Evolutionary conservation across 2,113 vertebrate genomes (phyloP).

Genomic region (Hypocryptadius cinnamomeus): DNA sequence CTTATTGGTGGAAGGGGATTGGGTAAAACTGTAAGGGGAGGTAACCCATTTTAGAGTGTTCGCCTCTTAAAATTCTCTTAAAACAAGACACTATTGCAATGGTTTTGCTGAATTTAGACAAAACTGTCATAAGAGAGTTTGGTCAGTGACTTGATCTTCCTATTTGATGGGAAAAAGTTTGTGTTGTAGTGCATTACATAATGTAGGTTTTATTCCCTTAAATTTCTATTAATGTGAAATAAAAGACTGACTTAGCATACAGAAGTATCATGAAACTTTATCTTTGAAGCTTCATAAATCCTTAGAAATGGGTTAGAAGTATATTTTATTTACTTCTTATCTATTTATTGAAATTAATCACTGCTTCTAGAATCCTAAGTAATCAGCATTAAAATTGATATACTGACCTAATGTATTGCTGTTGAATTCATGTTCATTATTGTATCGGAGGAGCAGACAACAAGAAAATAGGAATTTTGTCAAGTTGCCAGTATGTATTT

Average conservation of each 20-base stretch:
- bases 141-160: neutral
- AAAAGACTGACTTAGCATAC: neutral
- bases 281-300: neutral
- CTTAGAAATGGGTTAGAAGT: neutral
- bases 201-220: neutral
- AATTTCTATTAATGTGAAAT: neutral
- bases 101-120: neutral
- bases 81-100: neutral
- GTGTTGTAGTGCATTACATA: neutral
- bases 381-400: neutral
- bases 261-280: neutral
- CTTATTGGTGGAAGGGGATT: neutral
- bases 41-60: neutral
- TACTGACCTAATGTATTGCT: neutral
- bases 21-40: neutral
- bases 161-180: neutral
- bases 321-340: neutral
- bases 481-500: neutral
- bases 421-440: neutral
- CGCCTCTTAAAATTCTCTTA: neutral
- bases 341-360: neutral
- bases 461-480: neutral
- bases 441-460: neutral
- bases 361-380: neutral
- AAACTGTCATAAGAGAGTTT: neutral